A percentile compares a stretch with the other conserved stretches of the same genome.
Evolutionary conservation across 2,888 invertebrate species (phyloP).

Genomic region (Heliconius cydno): DNA sequence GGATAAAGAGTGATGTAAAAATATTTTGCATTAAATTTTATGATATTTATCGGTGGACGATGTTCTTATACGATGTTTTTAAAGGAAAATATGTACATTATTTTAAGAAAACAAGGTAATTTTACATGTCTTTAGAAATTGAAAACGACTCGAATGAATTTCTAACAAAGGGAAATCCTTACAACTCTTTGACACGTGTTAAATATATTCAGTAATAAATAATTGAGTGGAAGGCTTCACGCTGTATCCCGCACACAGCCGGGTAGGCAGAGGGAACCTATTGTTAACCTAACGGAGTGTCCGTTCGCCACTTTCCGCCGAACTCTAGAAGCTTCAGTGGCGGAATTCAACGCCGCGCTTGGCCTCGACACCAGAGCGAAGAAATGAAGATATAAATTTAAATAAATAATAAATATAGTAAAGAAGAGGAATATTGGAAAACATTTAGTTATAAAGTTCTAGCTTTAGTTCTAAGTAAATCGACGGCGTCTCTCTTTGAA

Average conservation of each 20-base stretch:
- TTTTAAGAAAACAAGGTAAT: background rate
- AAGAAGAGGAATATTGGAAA: background rate
- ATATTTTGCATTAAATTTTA: background rate
- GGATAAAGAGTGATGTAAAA: background rate
- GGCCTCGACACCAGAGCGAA: no score
- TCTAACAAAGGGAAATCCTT: background rate
- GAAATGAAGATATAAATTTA: no score
- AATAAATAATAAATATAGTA: background rate
- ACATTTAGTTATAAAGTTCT: background rate
- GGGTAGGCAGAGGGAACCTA: no score
- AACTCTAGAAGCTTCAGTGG: no score
- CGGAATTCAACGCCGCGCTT: no score
- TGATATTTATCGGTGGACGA: background rate
- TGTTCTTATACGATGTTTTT: background rate
- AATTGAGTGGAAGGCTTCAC: background rate
- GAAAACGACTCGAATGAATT: background rate
- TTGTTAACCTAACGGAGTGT: no score
- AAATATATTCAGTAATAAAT: background rate
- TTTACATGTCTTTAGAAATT: background rate
- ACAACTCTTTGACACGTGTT: background rate
- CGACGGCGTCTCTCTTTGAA: conserved; percentile 4
- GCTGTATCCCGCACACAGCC: no score
- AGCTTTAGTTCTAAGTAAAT: conserved; percentile 4
- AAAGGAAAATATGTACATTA: background rate
- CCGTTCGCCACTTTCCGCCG: no score